Conservation (phyloP, 35 echinoderm and acorn worm genomes). For the Heliocidaris erythrogramma region DNA sequence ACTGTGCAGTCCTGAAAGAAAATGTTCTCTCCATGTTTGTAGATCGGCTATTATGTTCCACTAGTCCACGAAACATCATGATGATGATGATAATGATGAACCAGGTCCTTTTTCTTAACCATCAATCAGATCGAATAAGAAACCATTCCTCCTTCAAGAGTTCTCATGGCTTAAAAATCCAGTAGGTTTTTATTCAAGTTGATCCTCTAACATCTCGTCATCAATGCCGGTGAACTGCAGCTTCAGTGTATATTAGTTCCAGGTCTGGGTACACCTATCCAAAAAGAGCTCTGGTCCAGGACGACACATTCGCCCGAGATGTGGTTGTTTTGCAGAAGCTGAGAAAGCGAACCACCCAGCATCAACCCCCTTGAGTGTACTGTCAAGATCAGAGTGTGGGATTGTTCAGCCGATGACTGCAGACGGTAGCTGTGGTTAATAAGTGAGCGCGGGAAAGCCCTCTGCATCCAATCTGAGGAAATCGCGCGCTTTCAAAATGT, state of each 20-base stretch:
- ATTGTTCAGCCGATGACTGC: neutral
- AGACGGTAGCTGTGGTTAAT: neutral
- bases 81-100: neutral
- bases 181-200: neutral
- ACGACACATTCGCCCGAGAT: neutral
- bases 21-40: neutral
- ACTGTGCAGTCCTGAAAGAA: neutral
- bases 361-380: neutral
- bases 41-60: constrained; percentile 1
- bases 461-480: neutral
- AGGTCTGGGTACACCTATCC: neutral
- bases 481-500: neutral
- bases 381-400: neutral
- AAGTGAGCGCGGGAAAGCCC: neutral
- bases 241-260: neutral
- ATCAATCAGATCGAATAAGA: neutral
- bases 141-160: neutral
- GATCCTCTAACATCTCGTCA: neutral
- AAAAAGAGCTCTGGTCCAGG: no score
- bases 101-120: neutral
- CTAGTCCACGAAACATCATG: constrained; percentile 1
- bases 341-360: neutral
- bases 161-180: neutral
- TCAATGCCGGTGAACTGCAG: neutral
- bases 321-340: neutral